These are phyloP conservation scores for Palythoa heliodiscus DNA, from an alignment of 92 coral and sea anemone genomes.

Conservation along the genomic window DNA sequence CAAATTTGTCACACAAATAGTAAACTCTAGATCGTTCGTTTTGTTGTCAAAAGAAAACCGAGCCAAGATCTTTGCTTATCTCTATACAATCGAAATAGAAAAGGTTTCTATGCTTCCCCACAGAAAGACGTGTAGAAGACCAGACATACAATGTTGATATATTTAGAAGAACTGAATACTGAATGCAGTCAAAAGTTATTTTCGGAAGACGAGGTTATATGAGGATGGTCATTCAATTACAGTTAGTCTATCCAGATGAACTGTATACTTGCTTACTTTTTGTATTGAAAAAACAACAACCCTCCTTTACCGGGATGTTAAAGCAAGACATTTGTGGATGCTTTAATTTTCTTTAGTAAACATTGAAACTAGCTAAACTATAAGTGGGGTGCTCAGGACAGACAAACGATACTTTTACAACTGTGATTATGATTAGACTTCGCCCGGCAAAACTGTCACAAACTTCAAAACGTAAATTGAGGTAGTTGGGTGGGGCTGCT, in stretches of 20 bases:
- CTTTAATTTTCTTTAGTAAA: too few species aligned
- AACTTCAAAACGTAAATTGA: neutral
- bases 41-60: neutral
- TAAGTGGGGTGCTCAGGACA: too few species aligned
- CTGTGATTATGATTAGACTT: too few species aligned
- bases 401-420: too few species aligned
- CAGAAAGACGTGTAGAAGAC: neutral
- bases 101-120: neutral
- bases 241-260: neutral
- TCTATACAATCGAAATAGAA: too few species aligned
- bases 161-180: neutral
- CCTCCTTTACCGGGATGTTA: too few species aligned
- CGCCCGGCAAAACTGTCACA: too few species aligned
- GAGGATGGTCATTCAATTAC: neutral
- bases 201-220: neutral
- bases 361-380: too few species aligned
- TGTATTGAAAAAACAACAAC: too few species aligned
- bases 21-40: neutral
- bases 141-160: neutral
- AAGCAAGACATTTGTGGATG: too few species aligned
- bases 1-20: neutral
- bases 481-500: neutral
- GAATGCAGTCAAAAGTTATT: neutral
- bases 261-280: neutral
- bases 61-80: neutral